Percentiles rank a stretch among this genome's conserved stretches.
phyloP scores from a whole-genome alignment of 2,888 invertebrate genomes.

The Agrilus mali region DNA sequence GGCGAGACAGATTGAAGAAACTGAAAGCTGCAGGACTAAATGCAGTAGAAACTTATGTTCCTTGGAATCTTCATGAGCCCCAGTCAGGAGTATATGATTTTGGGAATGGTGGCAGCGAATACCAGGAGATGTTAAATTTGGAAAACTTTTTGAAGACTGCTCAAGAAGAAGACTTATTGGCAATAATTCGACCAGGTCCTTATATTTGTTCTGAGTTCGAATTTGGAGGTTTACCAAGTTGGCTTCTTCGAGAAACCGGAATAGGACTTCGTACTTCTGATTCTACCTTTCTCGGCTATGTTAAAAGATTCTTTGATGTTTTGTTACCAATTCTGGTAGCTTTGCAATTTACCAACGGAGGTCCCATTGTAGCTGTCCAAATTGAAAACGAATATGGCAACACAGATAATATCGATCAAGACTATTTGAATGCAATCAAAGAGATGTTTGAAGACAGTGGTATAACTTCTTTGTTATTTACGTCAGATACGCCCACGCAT shows the following conservation, averaged over 20 bases:
- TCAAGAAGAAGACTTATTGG: constrained; percentile 61
- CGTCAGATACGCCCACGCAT: constrained; percentile 33
- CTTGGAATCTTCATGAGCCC: constrained; percentile 83
- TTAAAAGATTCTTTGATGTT: constrained; percentile 37
- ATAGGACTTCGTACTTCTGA: constrained; percentile 36
- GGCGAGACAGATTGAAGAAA: constrained; percentile 67
- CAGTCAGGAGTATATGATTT: constrained; percentile 51
- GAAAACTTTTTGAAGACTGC: constrained; percentile 58
- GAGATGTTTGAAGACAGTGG: constrained; percentile 28
- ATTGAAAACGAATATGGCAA: constrained; percentile 93
- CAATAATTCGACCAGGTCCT: constrained; percentile 76
- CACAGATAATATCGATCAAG: constrained; percentile 19
- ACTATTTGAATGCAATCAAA: constrained; percentile 34
- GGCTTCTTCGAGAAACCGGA: constrained; percentile 29
- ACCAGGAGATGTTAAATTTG: constrained; percentile 39
- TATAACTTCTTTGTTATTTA: constrained; percentile 38
- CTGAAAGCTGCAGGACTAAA: constrained; percentile 75
- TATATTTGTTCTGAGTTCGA: constrained; percentile 91
- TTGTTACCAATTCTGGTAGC: constrained; percentile 38
- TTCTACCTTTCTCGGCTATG: constrained; percentile 33
- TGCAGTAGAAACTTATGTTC: constrained; percentile 71
- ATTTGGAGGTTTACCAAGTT: constrained; percentile 27
- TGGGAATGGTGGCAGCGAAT: constrained; percentile 47
- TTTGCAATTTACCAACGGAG: constrained; percentile 56
- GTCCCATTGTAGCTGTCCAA: constrained; percentile 77